Conservation (phyloP, 2,888 invertebrate species). For the Diloba caeruleocephala region DNA sequence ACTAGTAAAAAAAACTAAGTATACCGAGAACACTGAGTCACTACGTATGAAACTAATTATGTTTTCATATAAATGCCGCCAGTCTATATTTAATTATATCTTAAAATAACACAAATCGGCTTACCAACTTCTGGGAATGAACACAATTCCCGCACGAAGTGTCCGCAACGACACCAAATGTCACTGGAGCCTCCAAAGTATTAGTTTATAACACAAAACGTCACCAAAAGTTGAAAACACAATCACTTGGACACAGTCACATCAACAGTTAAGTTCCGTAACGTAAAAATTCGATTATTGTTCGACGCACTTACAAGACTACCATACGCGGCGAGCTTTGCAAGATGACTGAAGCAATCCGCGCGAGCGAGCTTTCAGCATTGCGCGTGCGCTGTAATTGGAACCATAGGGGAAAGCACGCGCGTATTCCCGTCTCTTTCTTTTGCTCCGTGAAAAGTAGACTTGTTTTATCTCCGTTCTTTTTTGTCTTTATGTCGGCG, state of each 20-base stretch:
- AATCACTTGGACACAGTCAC: slow-evolving; percentile 69
- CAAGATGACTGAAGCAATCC: slow-evolving; percentile 77
- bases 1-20: slow-evolving; percentile 61
- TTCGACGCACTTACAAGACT: slow-evolving; percentile 58
- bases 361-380: slow-evolving; percentile 78
- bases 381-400: slow-evolving; percentile 75
- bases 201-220: slow-evolving; percentile 53
- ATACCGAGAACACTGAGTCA: slow-evolving; percentile 76
- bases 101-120: slow-evolving; percentile 84
- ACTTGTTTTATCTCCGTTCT: slow-evolving; percentile 55
- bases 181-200: slow-evolving; percentile 42
- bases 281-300: slow-evolving; percentile 61
- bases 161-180: slow-evolving; percentile 62
- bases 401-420: slow-evolving; percentile 30
- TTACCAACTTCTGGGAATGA: slow-evolving; percentile 80
- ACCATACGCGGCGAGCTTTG: slow-evolving; percentile 70
- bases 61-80: slow-evolving; percentile 79
- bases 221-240: slow-evolving; percentile 64
- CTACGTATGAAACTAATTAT: slow-evolving; percentile 81
- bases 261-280: slow-evolving; percentile 60
- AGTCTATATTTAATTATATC: slow-evolving; percentile 86
- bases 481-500: slow-evolving; percentile 63
- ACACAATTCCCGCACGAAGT: slow-evolving; percentile 65
- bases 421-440: slow-evolving; percentile 66
- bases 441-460: slow-evolving; percentile 15